Evolutionary conservation across 2,888 invertebrate genomes (phyloP).

Genomic region (Lasius platythorax): DNA sequence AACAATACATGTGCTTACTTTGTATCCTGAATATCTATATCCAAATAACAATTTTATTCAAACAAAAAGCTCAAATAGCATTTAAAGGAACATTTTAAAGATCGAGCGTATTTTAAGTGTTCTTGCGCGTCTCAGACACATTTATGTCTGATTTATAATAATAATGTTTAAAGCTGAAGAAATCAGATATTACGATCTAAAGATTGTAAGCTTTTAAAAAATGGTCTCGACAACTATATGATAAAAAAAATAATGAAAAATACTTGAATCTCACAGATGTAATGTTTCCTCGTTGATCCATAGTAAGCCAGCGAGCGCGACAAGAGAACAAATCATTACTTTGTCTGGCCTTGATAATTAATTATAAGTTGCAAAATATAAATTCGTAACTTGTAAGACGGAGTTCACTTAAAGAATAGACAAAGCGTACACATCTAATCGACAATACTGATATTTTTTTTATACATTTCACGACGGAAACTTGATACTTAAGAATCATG

Average conservation of each 20-base stretch:
- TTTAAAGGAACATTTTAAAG: neutral
- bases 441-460: constrained; percentile 36
- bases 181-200: neutral
- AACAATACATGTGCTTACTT: neutral
- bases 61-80: neutral
- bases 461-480: constrained; percentile 3
- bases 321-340: neutral
- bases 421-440: constrained; percentile 3
- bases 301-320: neutral
- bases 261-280: neutral
- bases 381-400: constrained; percentile 17
- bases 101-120: neutral
- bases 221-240: neutral
- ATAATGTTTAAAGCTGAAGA: neutral
- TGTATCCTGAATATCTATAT: no score
- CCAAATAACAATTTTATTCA: neutral
- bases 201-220: neutral
- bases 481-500: constrained; percentile 13
- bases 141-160: neutral
- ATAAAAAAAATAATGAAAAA: constrained; percentile 15
- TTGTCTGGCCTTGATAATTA: constrained; percentile 8
- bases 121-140: neutral
- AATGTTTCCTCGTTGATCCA: neutral
- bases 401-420: neutral
- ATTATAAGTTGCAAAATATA: constrained; percentile 7